Evolutionary conservation across 2,113 vertebrate species (phyloP), one percentile per base, ranked within the genome.

Genomic region (Caranx ignobilis): DNA sequence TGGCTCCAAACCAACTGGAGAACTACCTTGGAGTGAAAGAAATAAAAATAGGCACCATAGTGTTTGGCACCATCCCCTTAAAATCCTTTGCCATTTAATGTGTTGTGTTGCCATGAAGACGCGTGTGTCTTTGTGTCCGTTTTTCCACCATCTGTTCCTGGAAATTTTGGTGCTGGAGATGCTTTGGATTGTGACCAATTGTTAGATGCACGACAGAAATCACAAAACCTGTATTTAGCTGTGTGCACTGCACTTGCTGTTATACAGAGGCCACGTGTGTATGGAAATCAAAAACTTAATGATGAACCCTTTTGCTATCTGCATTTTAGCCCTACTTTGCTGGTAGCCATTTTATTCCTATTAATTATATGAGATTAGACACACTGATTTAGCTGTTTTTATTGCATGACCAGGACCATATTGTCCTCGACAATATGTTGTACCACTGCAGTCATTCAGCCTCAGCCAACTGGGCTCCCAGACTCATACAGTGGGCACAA

Each of bases 81-180:
- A 80, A 84, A 67, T 82, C 75, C 73, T 79, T 79, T 79, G 83
- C 85, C 85, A 86, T 91, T 87, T 85, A 32, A 37, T 75, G 67
- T 56, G 60, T 73, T 60, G 45, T 65, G 84, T 77, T 88, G 86
- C 88, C 75, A 88, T 57, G 75, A 88, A 89, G 80, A 84, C 60
- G 65, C 45, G 66, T 52, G 21, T 54, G 57, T 81, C 87, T 91
- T 88, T 91, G 87, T 87, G 82, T 80, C 74, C 41, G 16, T 85
- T 87, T 76, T 80, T 62, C 31, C 31, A 80, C 88, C 90, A 93
- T 92, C 88, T 93, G 91, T 75, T 91, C 75, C 60, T 69, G 63
- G 50, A 87, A 81, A 87, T 76, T 66, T 74, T 70, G 60, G 31
- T 81, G 67, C 56, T 43, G 69, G 71, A 56, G 75, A 71, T 56